Base-by-base conservation (phyloP, 2,888 invertebrate genomes). In the Aleiodes leptofemur region DNA sequence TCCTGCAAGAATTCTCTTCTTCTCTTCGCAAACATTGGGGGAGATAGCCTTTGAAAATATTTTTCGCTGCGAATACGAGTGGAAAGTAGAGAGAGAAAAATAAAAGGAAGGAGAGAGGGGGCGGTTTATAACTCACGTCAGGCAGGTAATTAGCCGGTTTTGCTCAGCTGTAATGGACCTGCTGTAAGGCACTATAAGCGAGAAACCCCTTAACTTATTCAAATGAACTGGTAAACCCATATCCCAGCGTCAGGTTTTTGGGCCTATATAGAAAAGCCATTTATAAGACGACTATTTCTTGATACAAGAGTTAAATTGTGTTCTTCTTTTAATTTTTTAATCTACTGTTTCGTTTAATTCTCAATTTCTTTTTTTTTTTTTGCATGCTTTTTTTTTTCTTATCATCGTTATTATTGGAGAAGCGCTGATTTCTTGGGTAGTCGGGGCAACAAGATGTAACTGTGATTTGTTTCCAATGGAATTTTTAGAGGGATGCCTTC, bases 111-210 rank as follows among this genome's bases (percentile, higher is more conserved):
- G 31, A 68, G 77, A 73, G 76, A 64, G 64, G 77, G 73, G 80
- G 81, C 86, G 85, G 85, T 89, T 89, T 89, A 89, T 89, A 89
- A 89, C 89, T 89, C 89, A 89, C 89, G 89, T 89, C 89, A 88
- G 88, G 88, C 87, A 88, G 88, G 89, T 89, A 89, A 89, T 89
- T 89, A 89, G 89, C 87, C 87, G 88, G 86, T 88, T 88, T 89
- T 88, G 87, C 85, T 85, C 85, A 86, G 86, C 87, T 87, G 89
- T 89, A 89, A 89, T 89, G 88, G 89, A 88, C 86, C 84, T 86
- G 86, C 84, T 86, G 84, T 43, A 86, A 85, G 86, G 84, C 85
- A 87, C 85, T 84, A 68, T 68, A 84, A 86, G 86, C 85, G 85
- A 81, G 76, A 75, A 70, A 87, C 87, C 68, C 88, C 88, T 89